A percentile compares a stretch with the other conserved stretches of the same genome.
These are phyloP conservation scores for Taphrorychus bicolor DNA, from an alignment of 2,888 invertebrate genomes.

Conservation along the genomic window DNA sequence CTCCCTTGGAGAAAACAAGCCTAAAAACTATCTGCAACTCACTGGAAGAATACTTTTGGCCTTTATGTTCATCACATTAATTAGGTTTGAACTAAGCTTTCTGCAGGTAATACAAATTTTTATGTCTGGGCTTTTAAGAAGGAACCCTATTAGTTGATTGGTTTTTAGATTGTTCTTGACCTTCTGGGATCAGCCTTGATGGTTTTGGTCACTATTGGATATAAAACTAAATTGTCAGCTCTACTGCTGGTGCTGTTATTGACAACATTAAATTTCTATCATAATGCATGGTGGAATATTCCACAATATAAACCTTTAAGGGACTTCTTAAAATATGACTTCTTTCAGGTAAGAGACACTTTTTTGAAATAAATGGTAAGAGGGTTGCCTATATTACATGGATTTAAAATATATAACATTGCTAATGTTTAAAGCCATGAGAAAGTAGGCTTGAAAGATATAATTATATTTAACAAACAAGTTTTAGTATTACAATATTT, in stretches of 20 bases:
- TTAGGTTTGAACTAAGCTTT: constrained; percentile 91
- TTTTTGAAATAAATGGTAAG: too few species aligned
- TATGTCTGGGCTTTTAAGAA: too few species aligned
- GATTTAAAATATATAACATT: too few species aligned
- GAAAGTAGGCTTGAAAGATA: too few species aligned
- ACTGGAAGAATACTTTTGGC: constrained; percentile 94
- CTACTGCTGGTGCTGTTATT: constrained; percentile 91
- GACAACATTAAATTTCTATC: constrained; percentile 90
- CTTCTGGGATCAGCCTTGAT: constrained; percentile 93
- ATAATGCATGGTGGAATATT: constrained; percentile 98
- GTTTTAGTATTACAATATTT: too few species aligned
- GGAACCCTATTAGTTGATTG: too few species aligned
- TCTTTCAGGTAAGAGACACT: constrained; percentile 97
- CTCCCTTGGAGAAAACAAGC: constrained; percentile 91
- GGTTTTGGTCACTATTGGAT: constrained; percentile 95
- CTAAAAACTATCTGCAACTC: constrained; percentile 95
- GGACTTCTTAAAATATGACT: constrained; percentile 99
- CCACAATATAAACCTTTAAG: constrained; percentile 94
- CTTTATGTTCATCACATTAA: constrained; percentile 97
- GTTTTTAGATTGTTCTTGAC: constrained; percentile 82
- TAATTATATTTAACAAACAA: too few species aligned
- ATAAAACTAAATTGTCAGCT: constrained; percentile 98
- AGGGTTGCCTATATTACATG: too few species aligned
- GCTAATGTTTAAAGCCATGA: too few species aligned
- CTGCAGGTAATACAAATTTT: constrained; percentile 79